These are phyloP conservation scores for Atlantisia rogersi DNA, from an alignment of 2,113 vertebrate species.

Conservation along the genomic window DNA sequence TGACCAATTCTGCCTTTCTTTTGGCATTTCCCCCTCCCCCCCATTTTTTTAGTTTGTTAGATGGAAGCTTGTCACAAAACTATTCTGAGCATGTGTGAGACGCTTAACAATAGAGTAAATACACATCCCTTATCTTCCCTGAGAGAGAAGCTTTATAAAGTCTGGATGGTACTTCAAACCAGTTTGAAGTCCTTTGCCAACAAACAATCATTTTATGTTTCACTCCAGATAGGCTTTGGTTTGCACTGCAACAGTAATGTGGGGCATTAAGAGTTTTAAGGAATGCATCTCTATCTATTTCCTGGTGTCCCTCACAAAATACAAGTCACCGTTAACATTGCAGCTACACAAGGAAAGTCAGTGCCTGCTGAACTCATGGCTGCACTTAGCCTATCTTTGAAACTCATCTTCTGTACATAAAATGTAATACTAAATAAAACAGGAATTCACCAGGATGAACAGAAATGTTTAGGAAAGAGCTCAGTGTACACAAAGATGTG, in stretches of 20 bases:
- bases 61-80: background rate
- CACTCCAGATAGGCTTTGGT: background rate
- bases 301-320: background rate
- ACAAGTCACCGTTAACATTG: background rate
- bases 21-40: rapidly evolving
- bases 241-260: background rate
- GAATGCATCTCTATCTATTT: background rate
- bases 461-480: background rate
- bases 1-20: background rate
- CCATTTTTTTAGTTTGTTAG: background rate
- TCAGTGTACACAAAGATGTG: background rate
- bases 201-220: background rate
- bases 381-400: background rate
- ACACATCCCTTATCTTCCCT: background rate
- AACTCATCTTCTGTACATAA: background rate
- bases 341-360: background rate
- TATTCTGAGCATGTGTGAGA: background rate
- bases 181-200: background rate
- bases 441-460: background rate
- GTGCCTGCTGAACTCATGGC: background rate
- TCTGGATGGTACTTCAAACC: background rate
- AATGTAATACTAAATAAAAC: background rate
- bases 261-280: background rate
- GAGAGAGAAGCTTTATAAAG: background rate
- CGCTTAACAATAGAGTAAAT: background rate